Evolutionary conservation across 1,140 invertebrate species (phyloP).

Genomic region (Platorchestia sp.): DNA sequence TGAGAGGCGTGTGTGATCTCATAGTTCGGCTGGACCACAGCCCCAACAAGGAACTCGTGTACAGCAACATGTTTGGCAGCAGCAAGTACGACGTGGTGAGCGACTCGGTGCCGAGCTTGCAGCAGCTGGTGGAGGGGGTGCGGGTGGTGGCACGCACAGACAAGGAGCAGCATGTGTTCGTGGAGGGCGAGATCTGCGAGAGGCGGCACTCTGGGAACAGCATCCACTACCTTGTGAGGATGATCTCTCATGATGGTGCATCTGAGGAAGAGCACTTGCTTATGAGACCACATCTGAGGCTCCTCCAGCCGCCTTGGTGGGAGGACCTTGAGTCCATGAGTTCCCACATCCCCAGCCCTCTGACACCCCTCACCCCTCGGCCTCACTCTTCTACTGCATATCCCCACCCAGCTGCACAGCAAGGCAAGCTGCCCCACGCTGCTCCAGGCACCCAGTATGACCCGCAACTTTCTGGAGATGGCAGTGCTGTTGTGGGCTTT

Average conservation of each 20-base stretch:
- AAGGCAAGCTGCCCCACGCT: slow-evolving; percentile 57
- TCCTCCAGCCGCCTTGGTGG: slow-evolving; percentile 93
- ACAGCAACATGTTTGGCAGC: slow-evolving; percentile 77
- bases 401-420: slow-evolving; percentile 60
- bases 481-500: neutral
- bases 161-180: slow-evolving; percentile 79
- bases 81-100: slow-evolving; percentile 91
- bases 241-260: slow-evolving; percentile 67
- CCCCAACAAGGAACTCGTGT: slow-evolving; percentile 76
- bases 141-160: slow-evolving; percentile 76
- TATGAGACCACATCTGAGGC: slow-evolving; percentile 88
- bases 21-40: slow-evolving; percentile 82
- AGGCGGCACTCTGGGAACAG: slow-evolving; percentile 56
- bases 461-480: neutral
- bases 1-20: slow-evolving; percentile 79
- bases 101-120: slow-evolving; percentile 89
- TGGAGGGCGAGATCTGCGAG: slow-evolving; percentile 82
- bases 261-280: slow-evolving; percentile 76
- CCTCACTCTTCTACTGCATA: slow-evolving; percentile 62
- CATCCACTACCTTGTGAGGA: slow-evolving; percentile 63
- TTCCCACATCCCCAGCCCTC: slow-evolving; percentile 59
- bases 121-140: slow-evolving; percentile 79
- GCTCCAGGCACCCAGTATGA: slow-evolving; percentile 66
- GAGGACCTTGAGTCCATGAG: slow-evolving; percentile 81
- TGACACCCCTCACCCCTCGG: slow-evolving; percentile 57